Conservation (phyloP, 2,113 vertebrate genomes). For the Camelus dromedarius region DNA sequence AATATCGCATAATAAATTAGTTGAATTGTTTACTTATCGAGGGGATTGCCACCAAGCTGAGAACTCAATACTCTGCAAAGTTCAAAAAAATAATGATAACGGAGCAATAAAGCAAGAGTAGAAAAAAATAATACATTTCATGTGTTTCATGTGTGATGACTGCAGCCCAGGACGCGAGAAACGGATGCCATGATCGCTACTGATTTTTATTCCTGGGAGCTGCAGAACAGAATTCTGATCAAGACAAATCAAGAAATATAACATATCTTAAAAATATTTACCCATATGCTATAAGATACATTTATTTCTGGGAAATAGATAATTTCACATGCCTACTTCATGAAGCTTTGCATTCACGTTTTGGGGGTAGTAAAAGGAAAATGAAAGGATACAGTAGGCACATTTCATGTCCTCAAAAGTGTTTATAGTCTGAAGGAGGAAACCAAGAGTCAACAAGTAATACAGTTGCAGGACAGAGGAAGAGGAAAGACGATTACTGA, state of each 20-base stretch:
- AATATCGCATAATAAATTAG: neutral
- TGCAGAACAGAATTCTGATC: neutral
- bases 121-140: neutral
- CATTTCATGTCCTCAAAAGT: neutral
- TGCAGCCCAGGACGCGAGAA: neutral
- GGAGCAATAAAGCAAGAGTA: neutral
- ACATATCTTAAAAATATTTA: neutral
- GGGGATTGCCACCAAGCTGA: neutral
- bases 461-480: neutral
- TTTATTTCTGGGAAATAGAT: neutral
- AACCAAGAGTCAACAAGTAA: neutral
- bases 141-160: neutral
- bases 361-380: neutral
- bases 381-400: neutral
- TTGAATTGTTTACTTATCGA: neutral
- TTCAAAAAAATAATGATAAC: neutral
- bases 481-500: neutral
- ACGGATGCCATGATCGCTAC: neutral
- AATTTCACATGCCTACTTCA: neutral
- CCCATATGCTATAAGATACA: neutral
- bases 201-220: neutral
- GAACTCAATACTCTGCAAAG: neutral
- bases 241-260: conserved; percentile 1
- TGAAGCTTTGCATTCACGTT: neutral
- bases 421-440: neutral